Evolutionary conservation across 2,888 invertebrate species (phyloP).

Genomic region (Catocala fraxini): DNA sequence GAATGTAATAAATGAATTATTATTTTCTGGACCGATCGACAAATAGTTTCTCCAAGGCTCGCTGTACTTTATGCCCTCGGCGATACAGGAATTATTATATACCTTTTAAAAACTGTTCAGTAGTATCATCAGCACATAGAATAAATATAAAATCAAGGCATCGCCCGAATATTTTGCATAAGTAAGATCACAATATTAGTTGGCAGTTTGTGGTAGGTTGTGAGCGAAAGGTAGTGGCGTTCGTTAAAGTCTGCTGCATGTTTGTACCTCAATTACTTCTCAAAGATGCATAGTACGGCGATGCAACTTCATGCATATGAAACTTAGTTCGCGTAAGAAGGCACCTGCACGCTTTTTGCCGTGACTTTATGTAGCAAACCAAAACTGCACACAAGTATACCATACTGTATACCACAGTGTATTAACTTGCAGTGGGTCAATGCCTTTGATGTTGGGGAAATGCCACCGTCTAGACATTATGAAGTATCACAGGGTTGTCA

Average conservation of each 20-base stretch:
- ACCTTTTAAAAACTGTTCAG: too few species aligned
- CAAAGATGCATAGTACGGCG: constrained; percentile 33
- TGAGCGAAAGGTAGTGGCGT: constrained; percentile 23
- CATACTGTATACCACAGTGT: too few species aligned
- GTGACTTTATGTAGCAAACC: not conserved
- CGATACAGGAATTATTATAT: too few species aligned
- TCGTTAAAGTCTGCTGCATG: constrained; percentile 32
- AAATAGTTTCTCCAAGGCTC: too few species aligned
- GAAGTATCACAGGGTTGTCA: too few species aligned
- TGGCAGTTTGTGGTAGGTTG: not conserved
- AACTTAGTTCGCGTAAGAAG: constrained; percentile 30
- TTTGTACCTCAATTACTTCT: constrained; percentile 46
- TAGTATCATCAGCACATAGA: too few species aligned
- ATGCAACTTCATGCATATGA: constrained; percentile 23
- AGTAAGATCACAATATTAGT: not conserved
- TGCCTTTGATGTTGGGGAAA: not conserved
- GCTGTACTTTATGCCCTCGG: too few species aligned
- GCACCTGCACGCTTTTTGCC: constrained; percentile 18
- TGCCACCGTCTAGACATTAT: too few species aligned
- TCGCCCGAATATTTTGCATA: not conserved
- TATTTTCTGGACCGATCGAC: too few species aligned
- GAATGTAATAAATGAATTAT: too few species aligned
- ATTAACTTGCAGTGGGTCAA: not conserved
- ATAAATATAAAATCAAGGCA: not conserved
- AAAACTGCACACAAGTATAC: not conserved